Evolutionary conservation across 2,113 vertebrate species (phyloP).

Genomic region (Oryzias celebensis): DNA sequence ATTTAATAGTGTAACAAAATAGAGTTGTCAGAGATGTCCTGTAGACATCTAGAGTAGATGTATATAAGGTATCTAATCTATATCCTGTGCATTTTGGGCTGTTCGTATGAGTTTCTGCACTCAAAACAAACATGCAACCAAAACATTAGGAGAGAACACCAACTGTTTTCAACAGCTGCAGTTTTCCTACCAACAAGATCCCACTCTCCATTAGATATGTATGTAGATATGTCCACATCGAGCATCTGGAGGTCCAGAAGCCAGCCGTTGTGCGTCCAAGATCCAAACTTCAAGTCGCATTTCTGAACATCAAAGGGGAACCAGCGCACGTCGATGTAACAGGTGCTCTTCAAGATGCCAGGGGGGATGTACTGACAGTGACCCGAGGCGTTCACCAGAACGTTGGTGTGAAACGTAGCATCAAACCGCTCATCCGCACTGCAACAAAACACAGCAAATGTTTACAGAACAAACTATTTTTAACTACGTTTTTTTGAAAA

Average conservation of each 20-base stretch:
- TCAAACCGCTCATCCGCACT: conserved; percentile 88
- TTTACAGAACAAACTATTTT: background rate
- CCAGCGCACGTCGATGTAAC: conserved; percentile 84
- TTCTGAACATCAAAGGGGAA: conserved; percentile 89
- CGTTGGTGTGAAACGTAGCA: conserved; percentile 88
- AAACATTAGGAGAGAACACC: background rate
- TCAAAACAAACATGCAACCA: background rate
- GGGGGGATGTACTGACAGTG: conserved; percentile 88
- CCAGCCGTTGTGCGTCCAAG: conserved; percentile 89
- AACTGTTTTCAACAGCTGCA: background rate
- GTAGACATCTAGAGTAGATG: too few relatives aligned
- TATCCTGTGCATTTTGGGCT: too few relatives aligned
- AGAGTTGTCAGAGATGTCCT: too few relatives aligned
- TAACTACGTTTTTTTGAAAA: too few relatives aligned
- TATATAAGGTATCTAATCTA: too few relatives aligned
- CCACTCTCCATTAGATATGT: conserved; percentile 88
- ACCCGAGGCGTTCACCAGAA: conserved; percentile 85
- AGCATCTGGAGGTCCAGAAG: conserved; percentile 87
- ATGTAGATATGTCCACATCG: conserved; percentile 84
- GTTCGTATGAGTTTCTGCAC: too few relatives aligned
- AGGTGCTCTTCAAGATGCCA: conserved; percentile 89
- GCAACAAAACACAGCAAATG: background rate
- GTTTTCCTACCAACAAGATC: conserved; percentile 84
- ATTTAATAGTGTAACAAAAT: too few relatives aligned
- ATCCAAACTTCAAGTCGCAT: conserved; percentile 87